Conservation (phyloP, 2,113 vertebrate genomes). For the Candoia aspera region DNA sequence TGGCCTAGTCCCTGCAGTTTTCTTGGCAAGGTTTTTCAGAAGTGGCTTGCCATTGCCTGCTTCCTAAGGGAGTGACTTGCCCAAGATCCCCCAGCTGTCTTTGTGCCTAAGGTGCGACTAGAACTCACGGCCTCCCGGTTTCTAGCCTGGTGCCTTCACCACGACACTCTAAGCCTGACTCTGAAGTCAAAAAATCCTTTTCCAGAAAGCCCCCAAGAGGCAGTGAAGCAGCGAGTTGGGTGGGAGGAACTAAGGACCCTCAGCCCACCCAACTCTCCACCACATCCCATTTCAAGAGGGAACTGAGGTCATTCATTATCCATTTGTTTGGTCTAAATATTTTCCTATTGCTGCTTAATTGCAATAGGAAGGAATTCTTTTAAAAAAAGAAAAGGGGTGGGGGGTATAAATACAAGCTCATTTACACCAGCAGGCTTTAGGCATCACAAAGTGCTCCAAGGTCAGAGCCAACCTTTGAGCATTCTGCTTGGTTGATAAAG, state of each 20-base stretch:
- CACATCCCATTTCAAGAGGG: neutral
- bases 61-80: neutral
- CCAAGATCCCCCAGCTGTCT: neutral
- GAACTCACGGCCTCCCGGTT: neutral
- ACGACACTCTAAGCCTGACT: neutral
- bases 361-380: neutral
- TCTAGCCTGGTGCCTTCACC: neutral
- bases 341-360: neutral
- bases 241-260: neutral
- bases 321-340: neutral
- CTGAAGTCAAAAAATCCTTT: neutral
- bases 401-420: too few species aligned
- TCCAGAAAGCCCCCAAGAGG: neutral
- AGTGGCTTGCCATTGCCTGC: neutral
- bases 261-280: neutral
- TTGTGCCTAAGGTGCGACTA: neutral
- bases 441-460: too few species aligned
- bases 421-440: too few species aligned
- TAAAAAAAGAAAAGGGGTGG: too few species aligned
- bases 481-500: too few species aligned
- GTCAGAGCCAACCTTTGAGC: too few species aligned
- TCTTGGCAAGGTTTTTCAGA: neutral
- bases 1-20: neutral
- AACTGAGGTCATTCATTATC: neutral
- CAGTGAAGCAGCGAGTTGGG: neutral